Conservation (phyloP, 2,797 vertebrate species). For the Nyctalus aviator region DNA sequence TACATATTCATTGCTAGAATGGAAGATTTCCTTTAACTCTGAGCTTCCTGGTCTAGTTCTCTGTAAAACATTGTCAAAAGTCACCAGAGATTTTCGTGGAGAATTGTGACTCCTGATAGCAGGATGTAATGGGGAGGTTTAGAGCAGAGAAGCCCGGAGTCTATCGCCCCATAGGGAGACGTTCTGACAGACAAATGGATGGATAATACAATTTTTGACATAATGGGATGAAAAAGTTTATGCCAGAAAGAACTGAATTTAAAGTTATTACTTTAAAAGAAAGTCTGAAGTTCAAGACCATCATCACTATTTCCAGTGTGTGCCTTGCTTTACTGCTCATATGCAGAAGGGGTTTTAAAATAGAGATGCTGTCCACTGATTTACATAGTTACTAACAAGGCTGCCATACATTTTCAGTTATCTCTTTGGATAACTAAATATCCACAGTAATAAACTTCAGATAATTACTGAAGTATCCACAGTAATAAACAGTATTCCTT, state of each 20-base stretch:
- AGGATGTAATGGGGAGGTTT: slow-evolving; percentile 89
- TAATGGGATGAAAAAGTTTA: slow-evolving; percentile 91
- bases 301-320: slow-evolving; percentile 81
- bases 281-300: slow-evolving; percentile 88
- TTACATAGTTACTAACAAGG: slow-evolving; percentile 83
- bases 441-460: slow-evolving; percentile 68
- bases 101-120: slow-evolving; percentile 92
- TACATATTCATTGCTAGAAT: slow-evolving; percentile 91
- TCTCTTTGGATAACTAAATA: slow-evolving; percentile 76
- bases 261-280: slow-evolving; percentile 90
- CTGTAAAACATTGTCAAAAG: slow-evolving; percentile 91
- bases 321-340: slow-evolving; percentile 80
- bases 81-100: slow-evolving; percentile 89
- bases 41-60: slow-evolving; percentile 90
- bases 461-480: slow-evolving; percentile 47
- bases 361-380: slow-evolving; percentile 78
- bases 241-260: slow-evolving; percentile 91
- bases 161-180: slow-evolving; percentile 88
- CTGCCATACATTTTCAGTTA: slow-evolving; percentile 78
- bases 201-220: slow-evolving; percentile 91
- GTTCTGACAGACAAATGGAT: slow-evolving; percentile 92
- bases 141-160: slow-evolving; percentile 88
- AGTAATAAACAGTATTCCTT: slow-evolving; percentile 67
- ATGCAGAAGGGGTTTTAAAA: slow-evolving; percentile 84
- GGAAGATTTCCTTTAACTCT: slow-evolving; percentile 92